phyloP scores from a whole-genome alignment of 2,797 vertebrate species.

The Sparidentex hasta region DNA sequence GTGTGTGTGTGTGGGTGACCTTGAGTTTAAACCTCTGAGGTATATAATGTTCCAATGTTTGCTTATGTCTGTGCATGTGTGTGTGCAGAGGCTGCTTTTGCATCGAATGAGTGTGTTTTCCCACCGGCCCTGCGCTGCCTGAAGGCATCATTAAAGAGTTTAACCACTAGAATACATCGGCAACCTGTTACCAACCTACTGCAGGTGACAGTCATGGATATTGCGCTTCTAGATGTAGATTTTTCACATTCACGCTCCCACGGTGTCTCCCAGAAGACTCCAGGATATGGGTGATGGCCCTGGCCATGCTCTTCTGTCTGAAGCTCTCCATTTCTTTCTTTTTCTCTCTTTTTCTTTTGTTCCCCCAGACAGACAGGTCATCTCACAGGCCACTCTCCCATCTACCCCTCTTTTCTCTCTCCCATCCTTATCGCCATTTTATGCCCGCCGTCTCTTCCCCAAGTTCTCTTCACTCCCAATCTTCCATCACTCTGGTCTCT shows the following conservation, averaged over 20 bases:
- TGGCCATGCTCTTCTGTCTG: constrained; percentile 22
- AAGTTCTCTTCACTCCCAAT: constrained; percentile 26
- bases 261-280: neutral
- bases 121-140: constrained; percentile 6
- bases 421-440: constrained; percentile 47
- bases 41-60: neutral
- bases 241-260: neutral
- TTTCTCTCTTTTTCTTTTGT: neutral
- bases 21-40: constrained; percentile 13
- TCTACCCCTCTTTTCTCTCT: constrained; percentile 23
- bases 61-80: neutral
- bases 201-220: neutral
- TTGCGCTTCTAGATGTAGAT: neutral
- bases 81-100: neutral
- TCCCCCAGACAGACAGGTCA: constrained; percentile 37
- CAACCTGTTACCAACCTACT: neutral
- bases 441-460: constrained; percentile 28
- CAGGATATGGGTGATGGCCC: constrained; percentile 10
- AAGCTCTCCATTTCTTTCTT: neutral
- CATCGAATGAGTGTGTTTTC: constrained; percentile 4
- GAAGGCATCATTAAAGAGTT: constrained; percentile 35
- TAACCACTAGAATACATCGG: constrained; percentile 26
- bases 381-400: constrained; percentile 12
- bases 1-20: neutral
- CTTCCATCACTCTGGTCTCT: constrained; percentile 33